Percentiles rank a stretch among this genome's conserved stretches.
Conservation (phyloP, 2,888 invertebrate species). For the Synanthedon vespiformis region DNA sequence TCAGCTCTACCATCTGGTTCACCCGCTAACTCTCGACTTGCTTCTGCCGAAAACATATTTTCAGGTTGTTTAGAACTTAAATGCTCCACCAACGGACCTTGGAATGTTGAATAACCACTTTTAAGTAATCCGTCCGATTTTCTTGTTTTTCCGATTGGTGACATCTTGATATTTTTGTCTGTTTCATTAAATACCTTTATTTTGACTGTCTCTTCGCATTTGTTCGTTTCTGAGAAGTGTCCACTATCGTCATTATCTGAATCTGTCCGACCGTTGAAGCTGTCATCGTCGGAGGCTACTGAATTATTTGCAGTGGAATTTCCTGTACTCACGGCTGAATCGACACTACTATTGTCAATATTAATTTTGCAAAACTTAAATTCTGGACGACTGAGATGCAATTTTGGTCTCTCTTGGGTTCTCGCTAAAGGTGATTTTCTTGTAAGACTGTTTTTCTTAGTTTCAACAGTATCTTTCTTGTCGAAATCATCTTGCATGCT, state of each 20-base stretch:
- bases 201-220: conserved; percentile 63
- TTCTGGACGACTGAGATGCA: conserved; percentile 67
- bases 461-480: conserved; percentile 52
- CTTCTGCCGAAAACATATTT: conserved; percentile 63
- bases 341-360: conserved; percentile 60
- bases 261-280: conserved; percentile 65
- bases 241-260: conserved; percentile 72
- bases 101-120: conserved; percentile 61
- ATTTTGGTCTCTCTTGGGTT: conserved; percentile 76
- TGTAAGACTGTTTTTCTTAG: conserved; percentile 56
- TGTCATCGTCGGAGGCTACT: conserved; percentile 63
- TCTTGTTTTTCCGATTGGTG: conserved; percentile 51
- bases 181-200: conserved; percentile 61
- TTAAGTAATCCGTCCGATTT: conserved; percentile 57
- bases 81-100: conserved; percentile 56
- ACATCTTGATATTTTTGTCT: conserved; percentile 56
- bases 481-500: conserved; percentile 60
- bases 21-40: conserved; percentile 83
- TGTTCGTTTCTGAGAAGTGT: conserved; percentile 58
- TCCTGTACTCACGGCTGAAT: conserved; percentile 68
- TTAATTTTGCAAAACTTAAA: conserved; percentile 68
- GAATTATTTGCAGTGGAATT: conserved; percentile 69
- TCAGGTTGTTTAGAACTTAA: conserved; percentile 56
- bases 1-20: conserved; percentile 91
- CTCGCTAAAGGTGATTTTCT: conserved; percentile 75